Percentiles rank a stretch among this genome's conserved stretches.
phyloP scores from a whole-genome alignment of 2,797 vertebrate species.

The Phoeniculus purpureus region DNA sequence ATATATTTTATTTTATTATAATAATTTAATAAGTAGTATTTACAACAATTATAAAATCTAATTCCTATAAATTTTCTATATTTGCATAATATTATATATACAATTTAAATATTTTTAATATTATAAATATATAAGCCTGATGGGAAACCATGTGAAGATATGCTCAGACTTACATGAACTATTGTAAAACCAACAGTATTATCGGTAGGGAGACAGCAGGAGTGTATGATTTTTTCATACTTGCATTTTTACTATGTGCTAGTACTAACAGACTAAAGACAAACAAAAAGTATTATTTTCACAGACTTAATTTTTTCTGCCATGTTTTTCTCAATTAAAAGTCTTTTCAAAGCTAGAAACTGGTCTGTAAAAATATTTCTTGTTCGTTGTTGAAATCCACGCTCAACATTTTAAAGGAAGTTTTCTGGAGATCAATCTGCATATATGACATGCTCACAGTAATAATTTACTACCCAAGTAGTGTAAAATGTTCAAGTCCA shows the following conservation, averaged over 20 bases:
- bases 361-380: neutral
- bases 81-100: too few relatives aligned
- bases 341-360: neutral
- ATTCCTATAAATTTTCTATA: too few relatives aligned
- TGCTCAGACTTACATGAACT: neutral
- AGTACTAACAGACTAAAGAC: neutral
- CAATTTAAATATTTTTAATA: too few relatives aligned
- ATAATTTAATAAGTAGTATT: too few relatives aligned
- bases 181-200: neutral
- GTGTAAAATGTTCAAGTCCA: slow-evolving; percentile 37
- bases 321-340: neutral
- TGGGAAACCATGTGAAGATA: neutral
- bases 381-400: neutral
- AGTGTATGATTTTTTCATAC: rapidly evolving
- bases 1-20: too few relatives aligned
- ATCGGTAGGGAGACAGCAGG: neutral
- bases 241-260: neutral
- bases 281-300: neutral
- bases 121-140: neutral
- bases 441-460: slow-evolving; percentile 9
- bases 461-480: slow-evolving; percentile 43
- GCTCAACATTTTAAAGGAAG: slow-evolving; percentile 43
- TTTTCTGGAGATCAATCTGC: slow-evolving; percentile 24
- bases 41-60: neutral
- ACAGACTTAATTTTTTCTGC: neutral